Evolutionary conservation across 2,113 vertebrate genomes (phyloP).

Genomic region (Neolamprologus hecqui): DNA sequence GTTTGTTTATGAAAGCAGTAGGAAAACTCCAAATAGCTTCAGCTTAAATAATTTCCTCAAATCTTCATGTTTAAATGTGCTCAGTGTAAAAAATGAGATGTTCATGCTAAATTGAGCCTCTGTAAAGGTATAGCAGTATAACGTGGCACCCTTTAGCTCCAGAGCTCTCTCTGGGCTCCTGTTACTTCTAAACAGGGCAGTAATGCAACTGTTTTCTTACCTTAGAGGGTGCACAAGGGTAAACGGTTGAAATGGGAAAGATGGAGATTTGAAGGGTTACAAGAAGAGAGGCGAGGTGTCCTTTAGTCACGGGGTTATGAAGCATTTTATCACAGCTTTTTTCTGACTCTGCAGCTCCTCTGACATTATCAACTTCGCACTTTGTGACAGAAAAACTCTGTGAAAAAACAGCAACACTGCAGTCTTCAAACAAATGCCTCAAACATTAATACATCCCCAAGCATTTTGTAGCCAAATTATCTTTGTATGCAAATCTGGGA

Average conservation of each 20-base stretch:
- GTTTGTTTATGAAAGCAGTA: background rate
- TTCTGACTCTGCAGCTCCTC: conserved; percentile 22
- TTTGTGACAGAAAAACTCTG: conserved; percentile 27
- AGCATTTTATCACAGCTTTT: conserved; percentile 49
- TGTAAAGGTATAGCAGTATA: background rate
- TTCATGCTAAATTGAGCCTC: background rate
- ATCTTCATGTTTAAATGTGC: background rate
- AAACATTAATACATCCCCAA: conserved; percentile 40
- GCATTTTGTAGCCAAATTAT: conserved; percentile 34
- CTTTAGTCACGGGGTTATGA: conserved; percentile 50
- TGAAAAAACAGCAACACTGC: conserved; percentile 22
- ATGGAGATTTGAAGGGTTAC: conserved; percentile 28
- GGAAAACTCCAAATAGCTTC: background rate
- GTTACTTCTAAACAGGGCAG: background rate
- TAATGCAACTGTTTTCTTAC: background rate
- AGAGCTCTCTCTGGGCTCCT: background rate
- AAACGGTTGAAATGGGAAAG: conserved; percentile 29
- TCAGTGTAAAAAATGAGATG: background rate
- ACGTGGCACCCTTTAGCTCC: conserved; percentile 7
- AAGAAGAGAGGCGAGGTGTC: conserved; percentile 28
- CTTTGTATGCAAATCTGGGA: conserved; percentile 50
- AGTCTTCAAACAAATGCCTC: conserved; percentile 35
- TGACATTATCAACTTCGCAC: conserved; percentile 50
- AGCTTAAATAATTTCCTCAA: background rate
- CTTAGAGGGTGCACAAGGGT: conserved; percentile 26